Conservation (phyloP, 2,888 invertebrate genomes). For the Herminia tarsipennalis region DNA sequence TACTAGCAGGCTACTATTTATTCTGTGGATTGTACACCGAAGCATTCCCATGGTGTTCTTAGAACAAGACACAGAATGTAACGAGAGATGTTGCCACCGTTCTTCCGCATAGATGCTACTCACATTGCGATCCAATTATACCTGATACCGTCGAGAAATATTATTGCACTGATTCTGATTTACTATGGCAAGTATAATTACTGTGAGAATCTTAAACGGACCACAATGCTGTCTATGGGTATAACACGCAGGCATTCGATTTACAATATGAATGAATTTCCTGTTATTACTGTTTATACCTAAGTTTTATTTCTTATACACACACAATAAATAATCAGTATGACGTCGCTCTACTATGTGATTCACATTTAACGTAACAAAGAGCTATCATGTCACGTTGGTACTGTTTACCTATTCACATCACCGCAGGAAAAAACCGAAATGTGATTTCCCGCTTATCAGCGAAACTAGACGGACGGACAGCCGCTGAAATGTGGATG, state of each 20-base stretch:
- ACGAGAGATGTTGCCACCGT: conserved; percentile 74
- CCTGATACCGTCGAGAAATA: conserved; percentile 77
- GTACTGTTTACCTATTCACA: conserved; percentile 28
- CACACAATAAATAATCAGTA: conserved; percentile 19
- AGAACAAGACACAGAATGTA: conserved; percentile 82
- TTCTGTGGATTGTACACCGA: conserved; percentile 25
- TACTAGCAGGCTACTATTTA: conserved; percentile 25
- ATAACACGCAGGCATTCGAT: conserved; percentile 48
- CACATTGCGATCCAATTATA: conserved; percentile 83
- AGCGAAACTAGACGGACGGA: conserved; percentile 17
- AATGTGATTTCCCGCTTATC: conserved; percentile 28
- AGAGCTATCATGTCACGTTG: conserved; percentile 25
- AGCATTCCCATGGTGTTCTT: conserved; percentile 79
- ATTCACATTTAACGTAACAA: conserved; percentile 36
- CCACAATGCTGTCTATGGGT: conserved; percentile 62
- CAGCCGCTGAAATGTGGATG: conserved; percentile 31
- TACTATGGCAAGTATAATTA: conserved; percentile 69
- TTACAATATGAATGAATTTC: conserved; percentile 50
- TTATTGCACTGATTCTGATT: conserved; percentile 73
- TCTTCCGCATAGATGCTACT: conserved; percentile 81
- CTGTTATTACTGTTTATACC: conserved; percentile 50
- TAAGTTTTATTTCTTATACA: conserved; percentile 35
- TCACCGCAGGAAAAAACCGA: conserved; percentile 24
- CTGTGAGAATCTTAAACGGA: conserved; percentile 73
- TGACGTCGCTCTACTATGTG: conserved; percentile 23